A percentile compares a stretch with the other conserved stretches of the same genome.
Evolutionary conservation across 2,888 invertebrate species (phyloP).

Genomic region (Tuberolachnus salignus): DNA sequence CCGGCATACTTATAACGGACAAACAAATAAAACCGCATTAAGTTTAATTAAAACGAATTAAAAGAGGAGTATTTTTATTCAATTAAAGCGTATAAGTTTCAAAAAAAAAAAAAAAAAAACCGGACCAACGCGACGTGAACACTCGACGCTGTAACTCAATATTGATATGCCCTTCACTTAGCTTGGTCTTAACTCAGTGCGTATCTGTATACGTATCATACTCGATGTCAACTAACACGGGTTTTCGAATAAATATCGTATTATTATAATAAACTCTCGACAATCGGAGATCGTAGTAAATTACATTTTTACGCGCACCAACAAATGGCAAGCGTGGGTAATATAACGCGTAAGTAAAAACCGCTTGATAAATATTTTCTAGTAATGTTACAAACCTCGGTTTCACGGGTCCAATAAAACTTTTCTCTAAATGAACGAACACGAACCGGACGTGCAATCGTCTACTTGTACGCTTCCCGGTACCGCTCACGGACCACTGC

Average conservation of each 20-base stretch:
- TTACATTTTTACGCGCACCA: constrained; percentile 4
- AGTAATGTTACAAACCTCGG: neutral
- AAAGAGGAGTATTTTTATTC: constrained; percentile 27
- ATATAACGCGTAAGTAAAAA: neutral
- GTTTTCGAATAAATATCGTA: neutral
- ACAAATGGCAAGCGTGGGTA: neutral
- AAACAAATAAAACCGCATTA: neutral
- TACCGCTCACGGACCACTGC: too few relatives aligned
- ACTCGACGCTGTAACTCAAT: constrained; percentile 17
- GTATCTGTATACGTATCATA: constrained; percentile 2
- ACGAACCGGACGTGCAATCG: too few relatives aligned
- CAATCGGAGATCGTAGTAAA: constrained; percentile 19
- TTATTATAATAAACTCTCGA: neutral
- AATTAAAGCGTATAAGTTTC: constrained; percentile 14
- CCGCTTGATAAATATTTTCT: neutral
- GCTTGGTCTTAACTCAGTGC: neutral
- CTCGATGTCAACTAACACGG: neutral
- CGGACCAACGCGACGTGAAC: neutral
- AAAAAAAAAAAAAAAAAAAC: too few relatives aligned
- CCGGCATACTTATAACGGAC: neutral
- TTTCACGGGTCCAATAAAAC: too few relatives aligned
- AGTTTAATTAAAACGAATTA: constrained; percentile 22
- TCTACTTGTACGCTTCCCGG: too few relatives aligned
- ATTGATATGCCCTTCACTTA: constrained; percentile 38
- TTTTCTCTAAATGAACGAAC: too few relatives aligned